Evolutionary conservation across 2,113 vertebrate genomes (phyloP).

Genomic region (Ursus arctos): DNA sequence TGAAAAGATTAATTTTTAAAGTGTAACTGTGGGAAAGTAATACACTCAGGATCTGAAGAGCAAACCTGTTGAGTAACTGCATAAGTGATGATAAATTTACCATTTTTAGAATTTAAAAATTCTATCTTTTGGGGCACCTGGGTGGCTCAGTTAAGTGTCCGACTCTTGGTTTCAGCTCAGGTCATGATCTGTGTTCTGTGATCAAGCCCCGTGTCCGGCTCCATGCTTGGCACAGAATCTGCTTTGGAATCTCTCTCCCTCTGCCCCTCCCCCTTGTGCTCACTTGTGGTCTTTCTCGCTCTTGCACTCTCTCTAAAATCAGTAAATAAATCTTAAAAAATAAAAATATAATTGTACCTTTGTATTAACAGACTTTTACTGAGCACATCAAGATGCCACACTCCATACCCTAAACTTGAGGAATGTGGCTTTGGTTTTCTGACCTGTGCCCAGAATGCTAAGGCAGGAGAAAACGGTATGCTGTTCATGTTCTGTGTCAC

Average conservation of each 20-base stretch:
- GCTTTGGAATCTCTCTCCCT: neutral
- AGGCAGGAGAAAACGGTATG: neutral
- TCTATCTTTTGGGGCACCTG: neutral
- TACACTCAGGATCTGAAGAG: neutral
- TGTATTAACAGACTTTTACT: neutral
- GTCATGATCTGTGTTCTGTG: neutral
- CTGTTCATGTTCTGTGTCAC: neutral
- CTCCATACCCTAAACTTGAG: neutral
- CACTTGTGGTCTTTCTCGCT: neutral
- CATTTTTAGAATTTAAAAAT: neutral
- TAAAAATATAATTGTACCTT: neutral
- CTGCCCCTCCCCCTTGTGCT: neutral
- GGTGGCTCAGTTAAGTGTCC: neutral
- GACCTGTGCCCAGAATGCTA: neutral
- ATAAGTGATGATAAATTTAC: neutral
- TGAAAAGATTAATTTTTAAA: conserved; percentile 12
- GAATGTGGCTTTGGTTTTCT: neutral
- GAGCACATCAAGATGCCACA: neutral
- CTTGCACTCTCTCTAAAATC: neutral
- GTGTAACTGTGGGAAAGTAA: neutral
- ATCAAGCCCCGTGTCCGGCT: neutral
- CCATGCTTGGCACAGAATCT: neutral
- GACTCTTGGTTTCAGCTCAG: neutral
- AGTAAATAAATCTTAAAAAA: neutral
- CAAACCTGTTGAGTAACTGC: neutral